Percentiles rank a stretch among this genome's conserved stretches.
Evolutionary conservation across 1,140 invertebrate genomes (phyloP).

Genomic region (Euborellia annulipes): DNA sequence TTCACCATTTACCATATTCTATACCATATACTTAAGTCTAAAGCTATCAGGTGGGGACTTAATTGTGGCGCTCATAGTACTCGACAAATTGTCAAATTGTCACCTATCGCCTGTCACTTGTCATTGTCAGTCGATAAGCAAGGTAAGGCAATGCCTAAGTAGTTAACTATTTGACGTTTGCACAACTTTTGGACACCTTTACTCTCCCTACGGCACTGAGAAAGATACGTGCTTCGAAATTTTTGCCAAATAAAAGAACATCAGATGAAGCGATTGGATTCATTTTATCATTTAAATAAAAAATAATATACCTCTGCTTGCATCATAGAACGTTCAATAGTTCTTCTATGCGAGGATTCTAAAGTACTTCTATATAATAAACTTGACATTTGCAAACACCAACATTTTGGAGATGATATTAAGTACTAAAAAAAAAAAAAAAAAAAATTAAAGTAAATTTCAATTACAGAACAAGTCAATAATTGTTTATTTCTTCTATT

Average conservation of each 20-base stretch:
- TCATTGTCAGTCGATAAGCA: no score
- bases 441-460: constrained; percentile 1
- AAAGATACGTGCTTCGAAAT: no score
- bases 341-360: constrained; percentile 57
- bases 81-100: no score
- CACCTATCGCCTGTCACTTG: no score
- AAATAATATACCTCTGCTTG: constrained; percentile 44
- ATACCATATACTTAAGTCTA: no score
- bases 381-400: constrained; percentile 33
- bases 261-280: no score
- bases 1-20: no score
- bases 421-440: constrained; percentile 21
- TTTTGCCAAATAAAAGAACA: no score
- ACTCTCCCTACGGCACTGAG: no score
- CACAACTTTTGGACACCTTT: background rate
- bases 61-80: no score
- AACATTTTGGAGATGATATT: constrained; percentile 25
- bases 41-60: no score
- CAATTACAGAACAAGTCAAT: background rate
- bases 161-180: background rate
- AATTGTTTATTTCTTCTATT: constrained; percentile 12
- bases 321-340: constrained; percentile 69
- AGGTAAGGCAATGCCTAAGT: no score
- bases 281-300: background rate
- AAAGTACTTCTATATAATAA: constrained; percentile 56